These are phyloP conservation scores for Crotalus tigris DNA, from an alignment of 2,113 vertebrate genomes.

Conservation along the genomic window DNA sequence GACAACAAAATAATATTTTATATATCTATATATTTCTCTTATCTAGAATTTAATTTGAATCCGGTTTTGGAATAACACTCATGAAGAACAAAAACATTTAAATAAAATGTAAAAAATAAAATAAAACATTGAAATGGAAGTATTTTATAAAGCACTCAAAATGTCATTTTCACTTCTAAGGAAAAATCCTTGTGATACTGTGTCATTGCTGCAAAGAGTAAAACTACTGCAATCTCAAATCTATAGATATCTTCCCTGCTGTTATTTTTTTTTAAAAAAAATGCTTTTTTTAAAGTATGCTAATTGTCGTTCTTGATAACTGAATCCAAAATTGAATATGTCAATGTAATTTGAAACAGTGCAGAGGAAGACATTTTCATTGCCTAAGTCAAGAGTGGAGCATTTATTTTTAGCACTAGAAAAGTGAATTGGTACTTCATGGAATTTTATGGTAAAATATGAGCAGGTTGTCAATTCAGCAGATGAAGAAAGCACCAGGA, in stretches of 20 bases:
- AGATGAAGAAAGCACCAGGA: accelerated
- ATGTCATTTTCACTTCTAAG: neutral
- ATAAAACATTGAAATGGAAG: neutral
- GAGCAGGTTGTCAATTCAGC: constrained; percentile 42
- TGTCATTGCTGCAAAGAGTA: neutral
- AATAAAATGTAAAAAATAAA: neutral
- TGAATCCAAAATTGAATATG: constrained; percentile 25
- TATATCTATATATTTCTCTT: neutral
- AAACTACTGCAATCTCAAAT: neutral
- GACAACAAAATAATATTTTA: neutral
- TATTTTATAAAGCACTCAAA: neutral
- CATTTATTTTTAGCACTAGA: constrained; percentile 38
- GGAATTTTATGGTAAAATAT: constrained; percentile 38
- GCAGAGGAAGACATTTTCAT: constrained; percentile 8
- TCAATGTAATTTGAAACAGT: constrained; percentile 28
- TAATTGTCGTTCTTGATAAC: constrained; percentile 52
- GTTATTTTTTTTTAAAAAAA: neutral
- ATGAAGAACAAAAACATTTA: neutral
- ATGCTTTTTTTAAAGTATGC: constrained; percentile 36
- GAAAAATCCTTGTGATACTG: neutral
- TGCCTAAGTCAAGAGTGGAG: neutral
- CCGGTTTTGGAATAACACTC: neutral
- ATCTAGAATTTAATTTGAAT: neutral
- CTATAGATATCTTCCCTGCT: neutral
- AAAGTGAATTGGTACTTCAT: constrained; percentile 42